Evolutionary conservation across 2,797 vertebrate species (phyloP).

Genomic region (Chelonia mydas): DNA sequence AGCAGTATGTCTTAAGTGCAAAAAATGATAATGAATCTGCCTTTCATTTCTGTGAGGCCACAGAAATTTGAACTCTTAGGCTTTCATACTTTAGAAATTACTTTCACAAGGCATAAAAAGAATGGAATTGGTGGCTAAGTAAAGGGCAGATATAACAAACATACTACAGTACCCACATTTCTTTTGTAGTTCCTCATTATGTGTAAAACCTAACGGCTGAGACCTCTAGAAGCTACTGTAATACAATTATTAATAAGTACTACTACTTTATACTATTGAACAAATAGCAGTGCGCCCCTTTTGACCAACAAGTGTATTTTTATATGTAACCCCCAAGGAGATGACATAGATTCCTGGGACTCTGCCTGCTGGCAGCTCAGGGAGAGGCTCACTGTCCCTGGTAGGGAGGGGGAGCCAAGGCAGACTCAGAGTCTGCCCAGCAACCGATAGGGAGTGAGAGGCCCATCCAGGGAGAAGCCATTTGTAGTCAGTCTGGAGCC

Average conservation of each 20-base stretch:
- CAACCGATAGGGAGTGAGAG: too few relatives aligned
- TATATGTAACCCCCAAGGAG: not conserved
- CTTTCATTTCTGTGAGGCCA: not conserved
- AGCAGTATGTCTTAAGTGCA: not conserved
- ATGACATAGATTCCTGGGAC: too few relatives aligned
- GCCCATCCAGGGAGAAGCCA: too few relatives aligned
- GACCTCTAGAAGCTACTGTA: conserved; percentile 24
- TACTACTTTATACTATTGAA: conserved; percentile 46
- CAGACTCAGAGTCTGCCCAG: too few relatives aligned
- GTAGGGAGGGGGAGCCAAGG: too few relatives aligned
- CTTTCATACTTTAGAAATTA: not conserved
- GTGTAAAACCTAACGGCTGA: conserved; percentile 3
- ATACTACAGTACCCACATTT: not conserved
- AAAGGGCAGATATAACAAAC: not conserved
- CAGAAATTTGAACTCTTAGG: not conserved
- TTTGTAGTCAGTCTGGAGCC: too few relatives aligned
- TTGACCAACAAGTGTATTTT: conserved; percentile 57
- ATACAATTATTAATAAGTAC: conserved; percentile 43
- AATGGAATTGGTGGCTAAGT: not conserved
- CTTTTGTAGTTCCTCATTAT: not conserved
- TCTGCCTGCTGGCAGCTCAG: too few relatives aligned
- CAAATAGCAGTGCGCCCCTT: conserved; percentile 58
- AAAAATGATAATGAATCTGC: not conserved
- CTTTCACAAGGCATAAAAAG: not conserved
- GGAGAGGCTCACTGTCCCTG: too few relatives aligned